Conservation (phyloP, 1,140 invertebrate genomes). For the Atta colombica region DNA sequence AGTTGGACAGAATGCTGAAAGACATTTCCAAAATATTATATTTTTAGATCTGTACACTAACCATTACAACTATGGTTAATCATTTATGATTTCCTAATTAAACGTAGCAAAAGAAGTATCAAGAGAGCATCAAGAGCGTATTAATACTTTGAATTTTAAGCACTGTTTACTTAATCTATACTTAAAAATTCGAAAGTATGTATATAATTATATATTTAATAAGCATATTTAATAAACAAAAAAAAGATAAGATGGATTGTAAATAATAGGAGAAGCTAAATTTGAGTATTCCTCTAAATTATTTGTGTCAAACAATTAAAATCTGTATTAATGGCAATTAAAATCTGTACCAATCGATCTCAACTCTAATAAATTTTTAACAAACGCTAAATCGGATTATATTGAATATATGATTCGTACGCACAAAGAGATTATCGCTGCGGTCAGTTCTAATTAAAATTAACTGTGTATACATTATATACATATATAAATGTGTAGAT, state of each 20-base stretch:
- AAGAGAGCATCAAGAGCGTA: background rate
- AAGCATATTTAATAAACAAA: background rate
- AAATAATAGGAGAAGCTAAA: background rate
- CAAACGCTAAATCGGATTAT: slow-evolving; percentile 4
- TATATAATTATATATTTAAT: background rate
- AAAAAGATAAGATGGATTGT: background rate
- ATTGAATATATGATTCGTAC: background rate
- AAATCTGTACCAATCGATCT: background rate
- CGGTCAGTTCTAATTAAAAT: background rate
- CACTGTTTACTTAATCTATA: background rate
- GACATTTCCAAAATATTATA: slow-evolving; percentile 49
- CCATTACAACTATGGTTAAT: background rate
- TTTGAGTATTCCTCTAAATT: background rate
- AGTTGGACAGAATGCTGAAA: slow-evolving; percentile 35
- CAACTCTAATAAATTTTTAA: slow-evolving; percentile 14
- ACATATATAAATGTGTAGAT: background rate
- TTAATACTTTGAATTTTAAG: background rate
- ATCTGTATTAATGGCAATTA: background rate
- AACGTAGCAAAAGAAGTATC: background rate
- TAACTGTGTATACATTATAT: background rate
- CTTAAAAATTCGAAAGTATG: background rate
- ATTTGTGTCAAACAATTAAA: slow-evolving; percentile 38
- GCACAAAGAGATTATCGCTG: background rate
- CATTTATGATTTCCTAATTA: slow-evolving; percentile 41
- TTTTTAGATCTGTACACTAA: slow-evolving; percentile 20